Evolutionary conservation across 2,888 invertebrate genomes (phyloP).

Genomic region (Siphonodentalium dalli): DNA sequence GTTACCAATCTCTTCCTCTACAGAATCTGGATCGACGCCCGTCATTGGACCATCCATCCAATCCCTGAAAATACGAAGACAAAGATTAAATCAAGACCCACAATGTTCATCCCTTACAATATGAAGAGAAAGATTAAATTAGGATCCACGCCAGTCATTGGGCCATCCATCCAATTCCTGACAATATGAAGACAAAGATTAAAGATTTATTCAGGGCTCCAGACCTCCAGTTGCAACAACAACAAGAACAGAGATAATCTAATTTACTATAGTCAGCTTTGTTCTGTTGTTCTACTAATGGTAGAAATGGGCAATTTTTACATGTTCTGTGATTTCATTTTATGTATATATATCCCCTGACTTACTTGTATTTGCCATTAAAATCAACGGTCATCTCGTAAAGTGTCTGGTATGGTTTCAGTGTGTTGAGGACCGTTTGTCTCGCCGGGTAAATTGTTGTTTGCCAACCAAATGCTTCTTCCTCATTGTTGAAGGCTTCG

Average conservation of each 20-base stretch:
- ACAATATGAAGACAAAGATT: not conserved
- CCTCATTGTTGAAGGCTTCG: slow-evolving; percentile 90
- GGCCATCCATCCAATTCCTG: slow-evolving; percentile 80
- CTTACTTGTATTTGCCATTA: slow-evolving; percentile 76
- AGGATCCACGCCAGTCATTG: slow-evolving; percentile 85
- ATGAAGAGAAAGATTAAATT: slow-evolving; percentile 66
- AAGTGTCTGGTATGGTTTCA: slow-evolving; percentile 84
- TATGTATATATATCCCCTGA: too few relatives aligned
- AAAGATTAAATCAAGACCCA: not conserved
- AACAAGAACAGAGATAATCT: too few relatives aligned
- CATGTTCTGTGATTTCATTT: too few relatives aligned
- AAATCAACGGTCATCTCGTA: slow-evolving; percentile 91
- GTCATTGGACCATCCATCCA: slow-evolving; percentile 89
- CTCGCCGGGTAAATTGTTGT: slow-evolving; percentile 86
- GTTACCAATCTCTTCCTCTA: slow-evolving; percentile 80
- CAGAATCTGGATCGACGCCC: slow-evolving; percentile 84
- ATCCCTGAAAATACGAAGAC: slow-evolving; percentile 58
- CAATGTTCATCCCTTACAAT: not conserved
- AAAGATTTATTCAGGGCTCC: too few relatives aligned
- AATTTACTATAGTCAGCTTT: too few relatives aligned
- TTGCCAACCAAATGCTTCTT: slow-evolving; percentile 86
- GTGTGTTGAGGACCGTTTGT: slow-evolving; percentile 76
- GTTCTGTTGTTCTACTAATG: too few relatives aligned
- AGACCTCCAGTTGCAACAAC: too few relatives aligned
- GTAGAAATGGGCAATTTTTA: too few relatives aligned